Evolutionary conservation across 2,888 invertebrate genomes (phyloP).

Genomic region (Dione juno): DNA sequence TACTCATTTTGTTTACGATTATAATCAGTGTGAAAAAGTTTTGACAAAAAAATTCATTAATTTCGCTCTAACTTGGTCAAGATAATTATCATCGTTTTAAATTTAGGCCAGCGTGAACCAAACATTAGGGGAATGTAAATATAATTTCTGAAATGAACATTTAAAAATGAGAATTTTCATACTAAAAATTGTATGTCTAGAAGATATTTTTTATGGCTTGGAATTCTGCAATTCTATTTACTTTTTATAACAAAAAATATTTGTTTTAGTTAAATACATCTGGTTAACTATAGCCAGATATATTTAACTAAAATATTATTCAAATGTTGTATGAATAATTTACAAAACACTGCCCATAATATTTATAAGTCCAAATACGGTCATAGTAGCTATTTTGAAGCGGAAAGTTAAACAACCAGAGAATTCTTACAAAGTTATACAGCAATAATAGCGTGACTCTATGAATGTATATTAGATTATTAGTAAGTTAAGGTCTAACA

Average conservation of each 20-base stretch:
- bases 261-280: not conserved
- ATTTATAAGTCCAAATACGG: not conserved
- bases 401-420: not conserved
- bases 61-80: constrained; percentile 27
- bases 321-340: not conserved
- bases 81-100: constrained; percentile 40
- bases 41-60: constrained; percentile 10
- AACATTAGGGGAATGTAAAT: constrained; percentile 42
- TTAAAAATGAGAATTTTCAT: constrained; percentile 31
- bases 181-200: constrained; percentile 28
- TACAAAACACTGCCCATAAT: not conserved
- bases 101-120: constrained; percentile 37
- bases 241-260: constrained; percentile 6
- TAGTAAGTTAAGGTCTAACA: constrained; percentile 50
- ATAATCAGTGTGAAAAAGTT: constrained; percentile 5
- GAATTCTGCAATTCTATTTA: constrained; percentile 2
- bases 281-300: too few species aligned
- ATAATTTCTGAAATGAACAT: constrained; percentile 39
- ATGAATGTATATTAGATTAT: constrained; percentile 49
- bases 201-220: constrained; percentile 19
- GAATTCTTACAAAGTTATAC: constrained; percentile 24
- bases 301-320: too few species aligned
- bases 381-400: not conserved
- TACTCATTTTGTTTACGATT: too few species aligned
- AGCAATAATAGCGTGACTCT: constrained; percentile 39